Evolutionary conservation across 2,888 invertebrate genomes (phyloP), one percentile per base, ranked within the genome.

Genomic region (Odontomyia ornata): DNA sequence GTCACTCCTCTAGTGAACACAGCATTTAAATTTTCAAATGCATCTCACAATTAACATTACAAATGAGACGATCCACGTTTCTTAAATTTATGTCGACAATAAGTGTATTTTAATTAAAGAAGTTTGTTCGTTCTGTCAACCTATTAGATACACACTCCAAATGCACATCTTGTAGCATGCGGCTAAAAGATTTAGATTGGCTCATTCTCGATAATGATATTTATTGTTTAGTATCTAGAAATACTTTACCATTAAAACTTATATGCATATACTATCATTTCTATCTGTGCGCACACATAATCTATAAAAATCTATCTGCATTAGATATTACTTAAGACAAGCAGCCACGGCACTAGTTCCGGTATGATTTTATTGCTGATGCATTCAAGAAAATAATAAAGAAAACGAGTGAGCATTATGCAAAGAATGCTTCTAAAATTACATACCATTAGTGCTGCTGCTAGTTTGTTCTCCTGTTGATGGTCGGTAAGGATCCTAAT

Each of bases 41-140:
- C 52, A 36, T 18, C 46, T 69, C 23, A 36, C 47, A 69, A 69
- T 69, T 69, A 69, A 46, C 69, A 69, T 69, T 69, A 46, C 69
- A 69, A 69, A 69, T 69, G 43, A 15, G 46, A 69, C 69, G 47
- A 69, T 28, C 69, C 47, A 46, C 47, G 69, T 28, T 46, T 69
- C 69, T 36, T 5, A 69, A 46, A 69, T 69, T 69, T 36, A 69
- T 69, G 69, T 43, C 36, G 69, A 69, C 69, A 69, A 69, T 43
- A 43, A 21, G 21, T 69, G 69, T 69, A 69, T 69, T 69, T 69
- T 69, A 69, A 69, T 69, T 69, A 69, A 52, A 46, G 47, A 1
- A 69, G 69, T 46, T 21, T 23, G 23, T 36, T 23, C 21, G 43
- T 3, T n/a, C 52, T 52, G 52, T 62, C 25, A 23, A 23, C 25